Percentiles rank a stretch among this genome's conserved stretches.
Evolutionary conservation across 2,113 vertebrate genomes (phyloP).

Genomic region (Pipa parva): DNA sequence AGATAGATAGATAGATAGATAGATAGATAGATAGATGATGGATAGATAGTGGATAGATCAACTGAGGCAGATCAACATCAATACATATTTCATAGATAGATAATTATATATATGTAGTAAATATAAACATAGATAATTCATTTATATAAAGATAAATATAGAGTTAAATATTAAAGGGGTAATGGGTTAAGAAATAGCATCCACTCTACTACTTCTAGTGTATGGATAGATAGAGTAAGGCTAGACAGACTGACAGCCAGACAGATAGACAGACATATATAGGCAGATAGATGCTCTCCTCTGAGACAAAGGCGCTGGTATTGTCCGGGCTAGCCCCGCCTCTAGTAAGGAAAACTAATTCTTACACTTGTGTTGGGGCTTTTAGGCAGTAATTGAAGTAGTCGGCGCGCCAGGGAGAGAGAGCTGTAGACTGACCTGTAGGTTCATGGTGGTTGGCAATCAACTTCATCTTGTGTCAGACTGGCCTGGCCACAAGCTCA

Average conservation of each 20-base stretch:
- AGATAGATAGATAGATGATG: background rate
- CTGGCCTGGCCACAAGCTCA: conserved; percentile 64
- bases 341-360: conserved; percentile 88
- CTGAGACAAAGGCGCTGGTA: conserved; percentile 77
- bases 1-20: conserved; percentile 1
- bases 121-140: conserved; percentile 1
- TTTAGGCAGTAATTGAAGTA: conserved; percentile 92
- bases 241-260: conserved; percentile 11
- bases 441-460: conserved; percentile 86
- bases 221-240: background rate
- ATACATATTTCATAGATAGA: background rate
- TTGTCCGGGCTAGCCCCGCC: conserved; percentile 76
- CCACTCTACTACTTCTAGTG: too few relatives aligned
- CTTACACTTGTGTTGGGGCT: conserved; percentile 83
- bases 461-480: conserved; percentile 76
- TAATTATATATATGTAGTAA: background rate
- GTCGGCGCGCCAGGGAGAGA: conserved; percentile 80
- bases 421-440: conserved; percentile 82
- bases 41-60: background rate
- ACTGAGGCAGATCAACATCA: background rate
- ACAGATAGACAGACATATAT: conserved; percentile 19
- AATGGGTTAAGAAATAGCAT: too few relatives aligned
- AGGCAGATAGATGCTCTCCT: conserved; percentile 65
- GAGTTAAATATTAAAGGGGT: conserved; percentile 48
- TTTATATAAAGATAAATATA: conserved; percentile 1